Base-by-base conservation (phyloP, 2,888 invertebrate species). In the Prenolepis imparis region DNA sequence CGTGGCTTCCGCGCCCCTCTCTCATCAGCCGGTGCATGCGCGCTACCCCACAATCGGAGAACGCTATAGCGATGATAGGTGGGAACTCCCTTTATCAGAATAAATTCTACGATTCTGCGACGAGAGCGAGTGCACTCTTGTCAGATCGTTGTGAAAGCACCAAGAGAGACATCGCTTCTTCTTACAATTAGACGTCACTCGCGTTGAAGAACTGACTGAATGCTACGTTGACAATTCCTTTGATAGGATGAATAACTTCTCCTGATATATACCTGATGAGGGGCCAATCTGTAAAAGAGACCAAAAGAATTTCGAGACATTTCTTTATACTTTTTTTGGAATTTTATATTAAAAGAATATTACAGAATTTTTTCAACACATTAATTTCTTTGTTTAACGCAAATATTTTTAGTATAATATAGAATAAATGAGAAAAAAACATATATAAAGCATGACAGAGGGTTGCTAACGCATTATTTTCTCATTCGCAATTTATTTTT, bases 1-100 rank as follows among this genome's bases (percentile, higher is more conserved):
- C 90, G 90, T 90, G 86, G 89, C 89, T 87, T 24, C 44, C 77
- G 63, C 83, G 63, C 83, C 86, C 85, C 84, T 74, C 75, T 66
- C 55, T 41, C 77, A 66, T 41, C 81, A 70, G 28, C 55, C 39
- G 80, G 88, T 86, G 82, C 88, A 88, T 88, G 88, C 87, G 88
- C 88, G 77, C 48, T 86, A 77, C 44, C 80, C 75, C 44, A 4
- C 15, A n/a, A n/a, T n/a, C n/a, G n/a, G 39, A 55, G 39, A 21
- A 21, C 8, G 1, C 11, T 52, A 64, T 41, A 1, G 21, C 9
- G 9, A 59, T 28, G 28, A 28, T 68, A 36, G 1, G 36, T 36
- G 44, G 44, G 32, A 80, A 70, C 44, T 59, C 9, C 59, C 59
- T 44, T 59, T 70, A 70, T 80, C 44, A 1, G 24, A 72, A 36